phyloP scores from a whole-genome alignment of 1,140 invertebrate genomes.

The Dreissena polymorpha region DNA sequence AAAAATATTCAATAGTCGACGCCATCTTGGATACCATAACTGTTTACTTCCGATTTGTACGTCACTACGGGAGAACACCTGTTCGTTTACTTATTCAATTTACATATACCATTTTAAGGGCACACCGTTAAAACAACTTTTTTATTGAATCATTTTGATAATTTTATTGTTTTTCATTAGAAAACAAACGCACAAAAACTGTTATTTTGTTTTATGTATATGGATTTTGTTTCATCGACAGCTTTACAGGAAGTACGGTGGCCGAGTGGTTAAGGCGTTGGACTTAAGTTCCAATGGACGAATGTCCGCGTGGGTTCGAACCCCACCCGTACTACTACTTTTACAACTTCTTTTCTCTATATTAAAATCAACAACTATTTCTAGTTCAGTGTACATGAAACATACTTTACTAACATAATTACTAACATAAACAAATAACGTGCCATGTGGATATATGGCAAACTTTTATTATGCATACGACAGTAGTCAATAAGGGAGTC shows the following conservation, averaged over 20 bases:
- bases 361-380: too few relatives aligned
- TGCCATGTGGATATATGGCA: too few relatives aligned
- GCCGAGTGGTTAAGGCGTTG: constrained; percentile 76
- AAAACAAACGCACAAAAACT: not conserved
- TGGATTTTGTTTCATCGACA: not conserved
- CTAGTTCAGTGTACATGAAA: too few relatives aligned
- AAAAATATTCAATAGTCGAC: constrained; percentile 4
- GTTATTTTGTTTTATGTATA: too few relatives aligned
- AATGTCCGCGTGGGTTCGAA: constrained; percentile 79
- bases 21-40: constrained; percentile 47
- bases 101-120: not conserved
- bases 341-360: not conserved
- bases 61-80: constrained; percentile 32
- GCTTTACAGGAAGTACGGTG: constrained; percentile 54
- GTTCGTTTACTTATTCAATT: not conserved
- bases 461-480: too few relatives aligned
- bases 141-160: not conserved
- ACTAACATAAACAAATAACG: too few relatives aligned
- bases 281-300: constrained; percentile 78
- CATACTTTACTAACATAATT: too few relatives aligned
- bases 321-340: constrained; percentile 75
- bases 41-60: constrained; percentile 53
- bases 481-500: too few relatives aligned
- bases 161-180: not conserved
- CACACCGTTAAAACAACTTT: not conserved